Conservation (phyloP, 1,140 invertebrate genomes). For the Colletes latitarsis region DNA sequence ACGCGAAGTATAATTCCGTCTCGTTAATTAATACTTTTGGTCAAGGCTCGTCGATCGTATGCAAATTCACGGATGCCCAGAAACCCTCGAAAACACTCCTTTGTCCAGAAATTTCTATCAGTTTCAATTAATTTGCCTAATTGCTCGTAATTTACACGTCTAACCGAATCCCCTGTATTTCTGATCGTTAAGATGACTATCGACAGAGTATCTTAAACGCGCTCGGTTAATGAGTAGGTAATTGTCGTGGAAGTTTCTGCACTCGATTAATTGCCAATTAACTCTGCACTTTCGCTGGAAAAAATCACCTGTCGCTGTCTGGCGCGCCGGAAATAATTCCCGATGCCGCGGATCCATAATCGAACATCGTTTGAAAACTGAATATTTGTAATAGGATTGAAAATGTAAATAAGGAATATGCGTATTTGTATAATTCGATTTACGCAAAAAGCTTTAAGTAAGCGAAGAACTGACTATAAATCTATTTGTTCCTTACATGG, state of each 20-base stretch:
- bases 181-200: not conserved
- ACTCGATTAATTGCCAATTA: constrained; percentile 13
- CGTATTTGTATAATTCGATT: too few relatives aligned
- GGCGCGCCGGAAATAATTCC: not conserved
- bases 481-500: too few relatives aligned
- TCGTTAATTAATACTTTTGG: constrained; percentile 10
- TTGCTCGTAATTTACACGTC: not conserved
- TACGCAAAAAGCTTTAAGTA: too few relatives aligned
- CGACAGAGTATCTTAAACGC: not conserved
- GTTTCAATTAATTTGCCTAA: not conserved
- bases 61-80: not conserved
- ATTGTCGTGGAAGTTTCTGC: not conserved
- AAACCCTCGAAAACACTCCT: not conserved
- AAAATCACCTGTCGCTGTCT: not conserved
- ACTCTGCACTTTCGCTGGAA: constrained; percentile 18
- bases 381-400: too few relatives aligned
- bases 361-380: too few relatives aligned
- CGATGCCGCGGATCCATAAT: too few relatives aligned
- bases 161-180: not conserved
- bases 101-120: not conserved
- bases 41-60: not conserved
- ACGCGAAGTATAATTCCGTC: too few relatives aligned
- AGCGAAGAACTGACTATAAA: too few relatives aligned
- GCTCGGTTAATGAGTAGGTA: not conserved
- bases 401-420: too few relatives aligned